Base-by-base conservation (phyloP, 2,888 invertebrate species). In the Lasioglossum morio region DNA sequence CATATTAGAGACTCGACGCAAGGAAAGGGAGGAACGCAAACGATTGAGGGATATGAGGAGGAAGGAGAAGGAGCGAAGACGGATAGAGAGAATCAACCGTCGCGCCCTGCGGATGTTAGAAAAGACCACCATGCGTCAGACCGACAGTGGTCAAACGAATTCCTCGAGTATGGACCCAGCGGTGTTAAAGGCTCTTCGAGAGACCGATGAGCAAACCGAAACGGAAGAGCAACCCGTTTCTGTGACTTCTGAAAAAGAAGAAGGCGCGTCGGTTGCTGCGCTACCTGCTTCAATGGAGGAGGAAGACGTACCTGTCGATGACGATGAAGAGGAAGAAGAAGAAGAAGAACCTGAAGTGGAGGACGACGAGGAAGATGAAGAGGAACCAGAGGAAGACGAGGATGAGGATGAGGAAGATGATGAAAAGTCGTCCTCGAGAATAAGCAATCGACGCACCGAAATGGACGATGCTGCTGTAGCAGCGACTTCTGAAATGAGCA, bases 1-100 rank as follows among this genome's bases (percentile, higher is more conserved):
- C 0, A 95, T 95, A 48, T 89, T 95, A 30, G 95, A 95, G 72
- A 92, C 90, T 0, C 93, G 95, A 0, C 93, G 93, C 16, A 92
- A 93, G 27, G 95, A 95, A 57, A 92, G 92, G 40, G 94, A 95
- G 46, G 95, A 95, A 69, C 94, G 95, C 0, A 94, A 94, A 72
- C 91, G 91, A 37, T 23, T 91, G 40, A 90, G 94, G 1, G 95
- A 94, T 23, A 89, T 93, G 12, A 92, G 90, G 4, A 90, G 94
- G 14, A 93, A 92, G 37, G 95, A 95, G 46, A 94, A 94, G 75
- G 95, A 94, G 73, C 90, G 92, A 30, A 91, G 92, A 34, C 93
- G 92, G 66, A 92, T 93, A 8, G 95, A 95, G 57, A 90, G 94
- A 27, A 91, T 94, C 27, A 92, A 93, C 72, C 91, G 94, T 66